These are phyloP conservation scores for Hermetia illucens DNA, from an alignment of 1,140 invertebrate genomes.

Conservation along the genomic window DNA sequence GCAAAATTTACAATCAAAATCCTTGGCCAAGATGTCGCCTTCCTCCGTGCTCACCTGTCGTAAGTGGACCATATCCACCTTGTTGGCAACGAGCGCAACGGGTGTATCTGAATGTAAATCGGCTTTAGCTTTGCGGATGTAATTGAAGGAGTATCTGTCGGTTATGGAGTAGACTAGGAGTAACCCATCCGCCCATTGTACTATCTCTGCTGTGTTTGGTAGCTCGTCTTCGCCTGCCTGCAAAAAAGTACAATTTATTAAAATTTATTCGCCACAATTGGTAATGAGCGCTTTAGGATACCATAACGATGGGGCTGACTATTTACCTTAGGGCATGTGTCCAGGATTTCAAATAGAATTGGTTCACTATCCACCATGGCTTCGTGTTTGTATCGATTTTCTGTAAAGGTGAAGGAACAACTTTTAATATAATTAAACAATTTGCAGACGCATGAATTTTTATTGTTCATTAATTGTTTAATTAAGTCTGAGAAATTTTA, in stretches of 20 bases:
- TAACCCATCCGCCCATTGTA: slow-evolving; percentile 80
- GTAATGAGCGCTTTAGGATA: background rate
- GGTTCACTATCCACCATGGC: slow-evolving; percentile 80
- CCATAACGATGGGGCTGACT: background rate
- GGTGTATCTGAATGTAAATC: slow-evolving; percentile 55
- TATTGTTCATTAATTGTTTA: no score
- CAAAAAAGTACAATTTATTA: slow-evolving; percentile 12
- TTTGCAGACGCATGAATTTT: no score
- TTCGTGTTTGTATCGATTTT: slow-evolving; percentile 84
- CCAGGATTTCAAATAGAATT: slow-evolving; percentile 81
- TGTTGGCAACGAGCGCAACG: slow-evolving; percentile 55
- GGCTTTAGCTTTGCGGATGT: slow-evolving; percentile 60
- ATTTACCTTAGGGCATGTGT: slow-evolving; percentile 55
- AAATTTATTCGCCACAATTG: no score
- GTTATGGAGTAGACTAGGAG: slow-evolving; percentile 85
- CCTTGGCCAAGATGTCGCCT: slow-evolving; percentile 74
- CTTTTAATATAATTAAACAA: no score
- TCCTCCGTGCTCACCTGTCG: slow-evolving; percentile 78
- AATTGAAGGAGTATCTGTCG: slow-evolving; percentile 74
- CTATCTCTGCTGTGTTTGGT: slow-evolving; percentile 50
- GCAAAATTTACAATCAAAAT: slow-evolving; percentile 74
- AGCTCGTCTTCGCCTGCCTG: slow-evolving; percentile 50
- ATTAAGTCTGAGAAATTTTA: no score
- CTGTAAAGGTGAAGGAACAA: slow-evolving; percentile 37
- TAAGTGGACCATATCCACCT: slow-evolving; percentile 83